Evolutionary conservation across 1,140 invertebrate genomes (phyloP).

Genomic region (Protaetia brevitarsis): DNA sequence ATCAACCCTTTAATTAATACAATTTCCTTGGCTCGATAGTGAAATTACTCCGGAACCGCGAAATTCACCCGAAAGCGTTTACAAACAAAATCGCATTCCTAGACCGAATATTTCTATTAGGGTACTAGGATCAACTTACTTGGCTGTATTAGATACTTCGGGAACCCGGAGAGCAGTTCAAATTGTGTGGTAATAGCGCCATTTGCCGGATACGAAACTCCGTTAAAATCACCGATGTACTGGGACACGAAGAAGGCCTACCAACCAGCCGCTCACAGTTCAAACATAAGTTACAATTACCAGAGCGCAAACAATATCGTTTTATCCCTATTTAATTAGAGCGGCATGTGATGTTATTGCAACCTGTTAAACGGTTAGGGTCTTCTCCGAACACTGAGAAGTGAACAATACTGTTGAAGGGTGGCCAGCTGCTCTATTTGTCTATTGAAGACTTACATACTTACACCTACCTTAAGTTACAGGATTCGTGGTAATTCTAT

Average conservation of each 20-base stretch:
- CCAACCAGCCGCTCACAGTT: no score
- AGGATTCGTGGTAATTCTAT: no score
- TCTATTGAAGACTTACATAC: no score
- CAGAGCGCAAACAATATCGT: background rate
- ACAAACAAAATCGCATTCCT: background rate
- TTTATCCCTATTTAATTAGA: conserved; percentile 1
- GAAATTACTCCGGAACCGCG: background rate
- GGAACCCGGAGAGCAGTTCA: conserved; percentile 9
- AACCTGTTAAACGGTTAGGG: background rate
- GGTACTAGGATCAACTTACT: background rate
- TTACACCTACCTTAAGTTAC: no score
- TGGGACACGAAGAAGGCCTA: background rate
- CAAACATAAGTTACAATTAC: no score
- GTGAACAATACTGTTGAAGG: no score
- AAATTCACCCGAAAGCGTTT: background rate
- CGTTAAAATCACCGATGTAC: background rate
- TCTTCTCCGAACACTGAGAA: no score
- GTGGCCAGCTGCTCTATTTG: no score
- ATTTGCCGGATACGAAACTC: conserved; percentile 4
- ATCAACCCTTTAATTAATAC: no score
- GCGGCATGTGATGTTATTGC: conserved; percentile 9
- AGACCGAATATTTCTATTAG: conserved; percentile 8
- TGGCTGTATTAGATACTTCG: background rate
- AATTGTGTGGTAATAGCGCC: background rate
- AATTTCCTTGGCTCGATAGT: no score